Base-by-base conservation (phyloP, 2,113 vertebrate species). In the Tor tambroides region DNA sequence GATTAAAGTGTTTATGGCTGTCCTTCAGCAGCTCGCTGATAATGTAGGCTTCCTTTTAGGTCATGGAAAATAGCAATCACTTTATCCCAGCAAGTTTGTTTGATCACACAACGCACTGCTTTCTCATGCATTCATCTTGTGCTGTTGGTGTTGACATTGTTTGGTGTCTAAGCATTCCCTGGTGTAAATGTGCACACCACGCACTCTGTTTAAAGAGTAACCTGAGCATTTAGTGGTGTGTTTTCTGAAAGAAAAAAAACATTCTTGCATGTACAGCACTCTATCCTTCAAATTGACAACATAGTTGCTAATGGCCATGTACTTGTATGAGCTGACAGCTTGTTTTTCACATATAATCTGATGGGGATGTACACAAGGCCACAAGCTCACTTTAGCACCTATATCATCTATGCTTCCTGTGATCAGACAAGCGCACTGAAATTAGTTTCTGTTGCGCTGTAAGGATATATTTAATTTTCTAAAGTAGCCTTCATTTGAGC, bases 11-110 rank as follows among this genome's bases (percentile, higher is more conserved):
- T 54, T 35, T 79, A 56, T 51, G 17, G 8, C 3, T 35, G 49
- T 79, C 49, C 28, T 79, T 54, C 2, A 56, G 28, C 76, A 56
- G 49, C 21, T 56, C 11, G 30, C 46, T 56, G 17, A 79, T 35
- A n/a, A 32, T 15, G 77, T 0, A 75, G 51, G 5, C 43, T 79
- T 79, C 77, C 28, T 30, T 79, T 79, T 23, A 79, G 76, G 28
- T 46, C 41, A 75, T 4, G 41, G 41, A 75, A 75, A 75, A 75
- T 26, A 75, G 41, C 74, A 28, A 41, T 46, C 74, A 28, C 74
- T 46, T 76, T 11, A 59, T 23, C 21, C 77, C 21, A 80, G 51
- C 77, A n/a, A 38, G 30, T 79, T 32, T 54, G 76, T 78, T 79
- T 79, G 28, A 79, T 79, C 19, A 56, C 51, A 4, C 28, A 79